phyloP scores from a whole-genome alignment of 2,113 vertebrate genomes.

The Butorides virescens region DNA sequence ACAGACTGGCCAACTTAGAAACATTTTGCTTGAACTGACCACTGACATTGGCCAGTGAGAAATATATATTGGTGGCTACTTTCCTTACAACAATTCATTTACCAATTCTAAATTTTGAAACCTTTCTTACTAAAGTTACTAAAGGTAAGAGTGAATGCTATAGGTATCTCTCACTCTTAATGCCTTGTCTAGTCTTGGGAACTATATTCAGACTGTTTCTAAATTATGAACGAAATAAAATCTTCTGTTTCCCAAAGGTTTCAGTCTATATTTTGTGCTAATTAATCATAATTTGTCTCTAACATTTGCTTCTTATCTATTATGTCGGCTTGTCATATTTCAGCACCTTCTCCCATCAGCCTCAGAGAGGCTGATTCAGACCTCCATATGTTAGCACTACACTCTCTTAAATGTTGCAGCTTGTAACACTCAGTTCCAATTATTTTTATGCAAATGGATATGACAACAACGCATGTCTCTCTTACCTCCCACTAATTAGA shows the following conservation, averaged over 20 bases:
- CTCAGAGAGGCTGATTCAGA: not conserved
- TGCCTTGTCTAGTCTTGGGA: not conserved
- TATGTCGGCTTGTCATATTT: not conserved
- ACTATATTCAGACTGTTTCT: not conserved
- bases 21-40: not conserved
- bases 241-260: not conserved
- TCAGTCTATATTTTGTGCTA: not conserved
- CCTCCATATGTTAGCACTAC: not conserved
- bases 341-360: not conserved
- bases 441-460: conserved; percentile 43
- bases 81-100: not conserved
- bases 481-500: not conserved
- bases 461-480: not conserved
- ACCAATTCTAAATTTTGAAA: not conserved
- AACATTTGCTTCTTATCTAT: not conserved
- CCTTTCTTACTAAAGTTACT: not conserved
- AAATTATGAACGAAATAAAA: not conserved
- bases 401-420: not conserved
- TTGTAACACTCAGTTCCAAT: conserved; percentile 2
- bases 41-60: not conserved
- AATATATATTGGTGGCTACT: not conserved
- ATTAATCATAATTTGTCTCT: not conserved
- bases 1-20: not conserved
- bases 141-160: not conserved
- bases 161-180: not conserved